Percentiles rank a stretch among this genome's conserved stretches.
These are phyloP conservation scores for Abscondita cerata DNA, from an alignment of 2,888 invertebrate genomes.

Conservation along the genomic window DNA sequence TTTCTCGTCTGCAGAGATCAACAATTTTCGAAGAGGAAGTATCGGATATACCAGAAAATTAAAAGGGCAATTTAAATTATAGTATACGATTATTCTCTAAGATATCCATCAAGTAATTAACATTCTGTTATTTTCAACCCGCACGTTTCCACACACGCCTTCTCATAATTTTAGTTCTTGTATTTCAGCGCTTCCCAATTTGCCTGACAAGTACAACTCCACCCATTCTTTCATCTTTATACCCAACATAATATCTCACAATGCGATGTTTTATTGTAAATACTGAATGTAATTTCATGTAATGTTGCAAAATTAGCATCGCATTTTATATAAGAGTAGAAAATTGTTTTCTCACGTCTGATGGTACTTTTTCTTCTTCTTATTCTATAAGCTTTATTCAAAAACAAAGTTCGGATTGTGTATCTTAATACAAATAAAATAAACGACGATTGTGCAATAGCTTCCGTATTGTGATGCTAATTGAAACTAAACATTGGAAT, in stretches of 20 bases:
- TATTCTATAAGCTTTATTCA: no score
- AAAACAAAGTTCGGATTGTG: no score
- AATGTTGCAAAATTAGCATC: slow-evolving; percentile 1
- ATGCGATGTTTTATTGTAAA: slow-evolving; percentile 21
- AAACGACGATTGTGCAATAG: no score
- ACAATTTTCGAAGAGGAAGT: no score
- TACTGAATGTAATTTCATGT: slow-evolving; percentile 3
- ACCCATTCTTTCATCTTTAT: slow-evolving; percentile 48
- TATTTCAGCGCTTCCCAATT: slow-evolving; percentile 49
- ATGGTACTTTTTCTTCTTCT: no score
- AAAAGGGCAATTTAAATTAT: slow-evolving; percentile 41
- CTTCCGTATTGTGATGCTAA: slow-evolving; percentile 19
- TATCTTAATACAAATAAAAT: no score
- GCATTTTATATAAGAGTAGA: no score
- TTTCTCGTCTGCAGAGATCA: slow-evolving; percentile 24
- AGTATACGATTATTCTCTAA: slow-evolving; percentile 34
- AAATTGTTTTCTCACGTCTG: no score
- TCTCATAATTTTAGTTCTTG: slow-evolving; percentile 43
- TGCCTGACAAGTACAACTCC: slow-evolving; percentile 48
- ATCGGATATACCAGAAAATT: no score
- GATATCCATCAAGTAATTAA: slow-evolving; percentile 44
- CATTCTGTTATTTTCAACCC: slow-evolving; percentile 41
- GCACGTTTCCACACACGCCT: slow-evolving; percentile 42
- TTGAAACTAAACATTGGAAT: slow-evolving; percentile 22
- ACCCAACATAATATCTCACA: slow-evolving; percentile 37